phyloP scores from a whole-genome alignment of 1,140 invertebrate genomes.

The Lanistes nyassanus region DNA sequence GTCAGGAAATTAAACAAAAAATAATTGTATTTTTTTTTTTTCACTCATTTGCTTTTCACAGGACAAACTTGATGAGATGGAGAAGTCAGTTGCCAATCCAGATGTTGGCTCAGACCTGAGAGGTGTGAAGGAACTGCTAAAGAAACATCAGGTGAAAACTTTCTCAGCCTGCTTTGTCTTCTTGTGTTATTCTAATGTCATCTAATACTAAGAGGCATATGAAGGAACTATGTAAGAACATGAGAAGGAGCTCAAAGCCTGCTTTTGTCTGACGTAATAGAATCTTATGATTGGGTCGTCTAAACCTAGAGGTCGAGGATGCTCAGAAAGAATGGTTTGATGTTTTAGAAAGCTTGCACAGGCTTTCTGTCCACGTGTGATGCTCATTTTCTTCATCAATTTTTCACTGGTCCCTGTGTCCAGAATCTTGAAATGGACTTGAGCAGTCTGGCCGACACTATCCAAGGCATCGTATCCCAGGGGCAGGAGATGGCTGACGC shows the following conservation, averaged over 20 bases:
- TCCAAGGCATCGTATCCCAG: slow-evolving; percentile 89
- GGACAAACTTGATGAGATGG: slow-evolving; percentile 79
- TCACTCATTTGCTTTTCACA: slow-evolving; percentile 20
- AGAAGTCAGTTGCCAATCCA: slow-evolving; percentile 93
- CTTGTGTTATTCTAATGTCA: background rate
- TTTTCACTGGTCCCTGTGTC: slow-evolving; percentile 35
- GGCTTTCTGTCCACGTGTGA: too few species aligned
- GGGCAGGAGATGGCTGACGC: slow-evolving; percentile 91
- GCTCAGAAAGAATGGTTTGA: too few species aligned
- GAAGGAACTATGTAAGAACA: too few species aligned
- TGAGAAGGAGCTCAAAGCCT: too few species aligned
- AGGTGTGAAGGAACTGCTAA: slow-evolving; percentile 95
- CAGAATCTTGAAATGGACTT: slow-evolving; percentile 93
- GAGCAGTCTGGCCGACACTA: slow-evolving; percentile 92
- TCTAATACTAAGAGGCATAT: too few species aligned
- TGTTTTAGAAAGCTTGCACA: too few species aligned
- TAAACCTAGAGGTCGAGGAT: too few species aligned
- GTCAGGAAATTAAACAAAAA: too few species aligned
- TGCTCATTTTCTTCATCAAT: background rate
- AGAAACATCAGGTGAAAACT: slow-evolving; percentile 91
- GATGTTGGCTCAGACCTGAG: slow-evolving; percentile 98
- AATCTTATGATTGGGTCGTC: too few species aligned
- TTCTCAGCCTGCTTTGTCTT: background rate
- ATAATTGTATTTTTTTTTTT: background rate
- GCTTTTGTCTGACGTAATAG: too few species aligned